Evolutionary conservation across 2,113 vertebrate genomes (phyloP).

Genomic region (Anguilla japonica): DNA sequence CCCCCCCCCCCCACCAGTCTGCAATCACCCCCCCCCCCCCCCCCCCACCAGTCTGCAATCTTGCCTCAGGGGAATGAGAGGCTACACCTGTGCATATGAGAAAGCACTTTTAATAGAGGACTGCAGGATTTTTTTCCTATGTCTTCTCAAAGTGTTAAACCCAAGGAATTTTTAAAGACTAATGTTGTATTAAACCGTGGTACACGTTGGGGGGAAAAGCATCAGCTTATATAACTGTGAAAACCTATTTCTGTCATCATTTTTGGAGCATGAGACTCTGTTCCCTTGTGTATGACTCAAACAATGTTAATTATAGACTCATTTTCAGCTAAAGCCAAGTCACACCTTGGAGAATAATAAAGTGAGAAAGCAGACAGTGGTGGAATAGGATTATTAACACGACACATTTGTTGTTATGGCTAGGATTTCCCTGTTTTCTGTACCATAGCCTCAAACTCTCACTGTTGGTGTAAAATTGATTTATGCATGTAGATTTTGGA

Average conservation of each 20-base stretch:
- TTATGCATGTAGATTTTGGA: not conserved
- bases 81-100: too few relatives aligned
- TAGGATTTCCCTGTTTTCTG: too few relatives aligned
- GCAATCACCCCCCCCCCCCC: too few relatives aligned
- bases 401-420: not conserved
- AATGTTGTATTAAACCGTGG: not conserved
- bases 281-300: conserved; percentile 2
- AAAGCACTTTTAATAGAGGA: not conserved
- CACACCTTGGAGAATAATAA: not conserved
- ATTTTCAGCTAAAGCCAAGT: not conserved
- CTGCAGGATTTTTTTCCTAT: not conserved
- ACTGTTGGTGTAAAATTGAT: not conserved
- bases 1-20: too few relatives aligned
- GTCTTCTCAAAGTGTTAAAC: not conserved
- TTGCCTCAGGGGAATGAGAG: too few relatives aligned
- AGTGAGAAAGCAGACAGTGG: not conserved
- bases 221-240: not conserved
- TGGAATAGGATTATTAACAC: not conserved
- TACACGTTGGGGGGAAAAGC: not conserved
- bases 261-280: not conserved
- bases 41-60: too few relatives aligned
- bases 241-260: not conserved
- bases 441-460: not conserved
- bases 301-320: not conserved
- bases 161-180: not conserved